Evolutionary conservation across 2,113 vertebrate species (phyloP).

Genomic region (Rousettus leschenaultii): DNA sequence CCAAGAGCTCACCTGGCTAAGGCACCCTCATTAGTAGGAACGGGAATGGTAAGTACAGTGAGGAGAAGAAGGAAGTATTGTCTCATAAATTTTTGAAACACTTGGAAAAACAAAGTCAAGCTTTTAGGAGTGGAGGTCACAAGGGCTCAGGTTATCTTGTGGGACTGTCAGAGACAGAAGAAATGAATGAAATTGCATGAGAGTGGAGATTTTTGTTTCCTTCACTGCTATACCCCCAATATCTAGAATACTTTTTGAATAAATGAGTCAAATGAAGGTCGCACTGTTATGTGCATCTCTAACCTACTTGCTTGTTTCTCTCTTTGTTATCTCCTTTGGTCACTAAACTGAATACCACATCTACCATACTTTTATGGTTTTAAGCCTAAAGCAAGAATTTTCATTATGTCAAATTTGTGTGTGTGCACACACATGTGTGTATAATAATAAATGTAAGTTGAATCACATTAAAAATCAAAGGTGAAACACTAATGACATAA

Average conservation of each 20-base stretch:
- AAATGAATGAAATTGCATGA: neutral
- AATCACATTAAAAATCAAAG: conserved; percentile 39
- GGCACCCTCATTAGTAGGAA: neutral
- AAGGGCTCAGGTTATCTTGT: neutral
- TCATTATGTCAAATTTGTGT: neutral
- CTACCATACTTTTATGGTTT: neutral
- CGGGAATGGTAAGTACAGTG: neutral
- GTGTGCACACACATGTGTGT: too few species aligned
- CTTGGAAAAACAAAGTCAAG: neutral
- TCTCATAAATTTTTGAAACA: neutral
- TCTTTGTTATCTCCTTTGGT: neutral
- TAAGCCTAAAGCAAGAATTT: conserved; percentile 16
- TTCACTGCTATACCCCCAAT: neutral
- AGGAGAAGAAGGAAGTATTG: neutral
- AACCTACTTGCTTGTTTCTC: neutral
- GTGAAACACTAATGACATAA: conserved; percentile 42
- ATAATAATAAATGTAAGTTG: neutral
- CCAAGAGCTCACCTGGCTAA: neutral
- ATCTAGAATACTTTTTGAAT: neutral
- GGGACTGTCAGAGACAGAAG: neutral
- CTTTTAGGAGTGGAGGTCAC: neutral
- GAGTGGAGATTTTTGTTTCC: neutral
- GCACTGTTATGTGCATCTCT: neutral
- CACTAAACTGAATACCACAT: neutral
- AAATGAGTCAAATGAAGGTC: neutral